These are phyloP conservation scores for Argya squamiceps DNA, from an alignment of 2,797 vertebrate species.

Conservation along the genomic window DNA sequence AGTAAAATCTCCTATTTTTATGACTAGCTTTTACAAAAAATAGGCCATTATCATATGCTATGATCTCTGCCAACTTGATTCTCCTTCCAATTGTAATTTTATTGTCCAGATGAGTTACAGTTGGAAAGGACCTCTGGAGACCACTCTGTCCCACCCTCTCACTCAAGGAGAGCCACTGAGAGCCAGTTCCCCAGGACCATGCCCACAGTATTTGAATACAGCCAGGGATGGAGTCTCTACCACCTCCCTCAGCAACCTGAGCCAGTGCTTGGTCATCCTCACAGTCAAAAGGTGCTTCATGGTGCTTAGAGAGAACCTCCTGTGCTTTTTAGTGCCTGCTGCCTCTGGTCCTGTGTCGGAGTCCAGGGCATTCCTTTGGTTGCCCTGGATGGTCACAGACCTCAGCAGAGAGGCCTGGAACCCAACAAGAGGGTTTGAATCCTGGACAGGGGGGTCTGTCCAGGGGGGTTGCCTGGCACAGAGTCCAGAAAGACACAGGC, in stretches of 20 bases:
- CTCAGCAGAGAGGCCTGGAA: too few species aligned
- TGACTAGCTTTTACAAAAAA: neutral
- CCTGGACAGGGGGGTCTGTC: too few species aligned
- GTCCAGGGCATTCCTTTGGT: too few species aligned
- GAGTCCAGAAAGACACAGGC: too few species aligned
- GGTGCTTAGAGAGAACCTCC: neutral
- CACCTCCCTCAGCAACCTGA: neutral
- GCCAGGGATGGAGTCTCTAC: neutral
- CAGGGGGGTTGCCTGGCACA: too few species aligned
- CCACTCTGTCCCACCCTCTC: neutral
- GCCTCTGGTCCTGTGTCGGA: neutral
- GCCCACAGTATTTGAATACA: fast-evolving
- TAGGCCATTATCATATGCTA: neutral
- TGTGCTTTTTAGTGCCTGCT: fast-evolving
- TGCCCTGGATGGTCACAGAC: too few species aligned
- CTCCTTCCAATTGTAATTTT: neutral
- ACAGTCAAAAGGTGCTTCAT: neutral
- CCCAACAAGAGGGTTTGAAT: too few species aligned
- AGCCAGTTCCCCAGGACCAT: neutral
- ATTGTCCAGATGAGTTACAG: neutral
- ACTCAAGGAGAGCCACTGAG: neutral
- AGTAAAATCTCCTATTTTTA: neutral
- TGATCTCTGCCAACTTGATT: neutral
- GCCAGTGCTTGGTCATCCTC: neutral
- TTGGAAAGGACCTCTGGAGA: neutral